Evolutionary conservation across 2,113 vertebrate species (phyloP), one percentile per base, ranked within the genome.

Genomic region (Aythya baeri): DNA sequence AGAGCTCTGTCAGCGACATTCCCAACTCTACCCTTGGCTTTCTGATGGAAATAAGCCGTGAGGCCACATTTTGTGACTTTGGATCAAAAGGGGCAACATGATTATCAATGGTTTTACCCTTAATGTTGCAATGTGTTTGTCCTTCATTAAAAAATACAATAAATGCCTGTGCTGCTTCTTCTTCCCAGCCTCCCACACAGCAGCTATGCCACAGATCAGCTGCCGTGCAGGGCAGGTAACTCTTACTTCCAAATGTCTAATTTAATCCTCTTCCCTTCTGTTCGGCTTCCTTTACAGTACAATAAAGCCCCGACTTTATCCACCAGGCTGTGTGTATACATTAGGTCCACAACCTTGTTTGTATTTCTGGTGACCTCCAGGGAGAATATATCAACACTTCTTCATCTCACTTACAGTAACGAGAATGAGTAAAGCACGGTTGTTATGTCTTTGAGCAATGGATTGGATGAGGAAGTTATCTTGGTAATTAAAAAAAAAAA

Each of bases 191-290:
- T 94, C 77, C 76, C 61, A 90, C 83, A 15, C 66, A 91, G 88
- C 34, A 95, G 57, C 46, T 89, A n/a, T 91, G 73, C 85, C 82
- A 52, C 61, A 84, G 91, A 78, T 83, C 50, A 67, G 81, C 87
- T 78, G 49, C 65, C 57, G 7, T 8, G 65, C 23, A 86, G 57
- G 55, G 68, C 52, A 81, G 54, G 25, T 76, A 54, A 22, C 44
- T 90, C 83, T 79, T 65, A 50, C 74, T 96, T 78, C 76, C 90
- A 87, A 85, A 82, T 41, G 50, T 15, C 86, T 63, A 75, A 21
- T 92, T 93, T 86, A 74, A 90, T 85, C 82, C 88, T 66, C 73
- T 86, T 82, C 75, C 86, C 83, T 93, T 94, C 87, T 92, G 82
- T 80, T 95, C 79, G 66, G 68, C 67, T 86, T 89, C 77, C 74